Evolutionary conservation across 2,888 invertebrate species (phyloP), one percentile per base, ranked within the genome.

Genomic region (Spilosoma lubricipeda): DNA sequence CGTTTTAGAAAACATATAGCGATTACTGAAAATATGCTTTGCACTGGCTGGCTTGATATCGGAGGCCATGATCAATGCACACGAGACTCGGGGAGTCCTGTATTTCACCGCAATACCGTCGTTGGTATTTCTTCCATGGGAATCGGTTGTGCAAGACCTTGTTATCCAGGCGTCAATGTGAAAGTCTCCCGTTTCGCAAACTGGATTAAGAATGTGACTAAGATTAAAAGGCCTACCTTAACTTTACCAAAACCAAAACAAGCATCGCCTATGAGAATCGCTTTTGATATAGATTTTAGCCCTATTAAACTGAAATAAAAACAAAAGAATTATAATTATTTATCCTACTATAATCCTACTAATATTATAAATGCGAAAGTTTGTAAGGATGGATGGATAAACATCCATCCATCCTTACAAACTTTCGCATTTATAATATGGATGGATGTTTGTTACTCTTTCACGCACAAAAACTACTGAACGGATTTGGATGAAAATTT

Each of bases 41-140:
- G 90, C 79, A 83, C 89, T n/a, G 90, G 90, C 15, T 87, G 85
- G 85, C 82, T 90, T 27, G 85, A 88, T 68, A 82, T 86, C 8
- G 88, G 87, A 8, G 89, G 88, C n/a, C 86, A 88, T 27, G 87
- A 85, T 73, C 86, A 87, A 73, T 90, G 90, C 83, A 77, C 78
- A 67, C 88, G 86, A 65, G 91, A 91, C 78, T 87, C 88, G 7
- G 91, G 91, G 1, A 88, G 90, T 42, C 91, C 92, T 4, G 85
- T 91, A 27, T 74, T 87, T 72, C 89, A 90, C 78, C 36, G 36
- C 36, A 13, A 39, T 13, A 39, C 36, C 23, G 65, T 65, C 23
- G 20, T 65, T 65, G 65, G 65, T 65, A 9, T 36, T 23, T 65
- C 65, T 36, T 65, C 65, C n/a, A 36, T 65, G 65, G 65, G 65